A percentile compares a stretch with the other conserved stretches of the same genome.
phyloP scores from a whole-genome alignment of 2,797 vertebrate genomes.

The Melanotaenia pygmaea region DNA sequence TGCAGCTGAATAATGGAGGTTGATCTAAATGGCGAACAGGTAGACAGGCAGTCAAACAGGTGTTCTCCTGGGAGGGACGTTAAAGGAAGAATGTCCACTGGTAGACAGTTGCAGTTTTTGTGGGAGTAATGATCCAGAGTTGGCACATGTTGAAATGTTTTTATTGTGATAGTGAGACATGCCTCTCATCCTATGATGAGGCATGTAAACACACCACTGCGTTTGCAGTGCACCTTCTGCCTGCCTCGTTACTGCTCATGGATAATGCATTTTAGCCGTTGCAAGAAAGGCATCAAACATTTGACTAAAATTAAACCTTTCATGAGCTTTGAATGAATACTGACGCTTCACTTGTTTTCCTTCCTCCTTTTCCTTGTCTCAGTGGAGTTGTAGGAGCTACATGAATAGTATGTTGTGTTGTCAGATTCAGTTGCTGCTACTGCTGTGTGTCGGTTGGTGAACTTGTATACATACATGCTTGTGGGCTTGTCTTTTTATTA shows the following conservation, averaged over 20 bases:
- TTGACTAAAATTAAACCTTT: constrained; percentile 30
- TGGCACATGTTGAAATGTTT: constrained; percentile 16
- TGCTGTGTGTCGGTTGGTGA: constrained; percentile 25
- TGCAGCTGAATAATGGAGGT: constrained; percentile 72
- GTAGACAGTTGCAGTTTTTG: constrained; percentile 23
- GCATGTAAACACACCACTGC: not conserved
- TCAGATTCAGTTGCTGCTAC: constrained; percentile 23
- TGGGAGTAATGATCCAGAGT: constrained; percentile 34
- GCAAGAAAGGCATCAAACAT: constrained; percentile 19
- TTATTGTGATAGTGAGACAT: constrained; percentile 22
- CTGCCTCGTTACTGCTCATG: constrained; percentile 30
- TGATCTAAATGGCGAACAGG: constrained; percentile 66
- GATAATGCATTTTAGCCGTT: constrained; percentile 48
- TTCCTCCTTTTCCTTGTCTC: constrained; percentile 24
- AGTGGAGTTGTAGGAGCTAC: constrained; percentile 36
- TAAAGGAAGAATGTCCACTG: constrained; percentile 44
- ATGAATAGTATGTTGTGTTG: constrained; percentile 24
- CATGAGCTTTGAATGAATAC: constrained; percentile 22
- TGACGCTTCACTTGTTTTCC: constrained; percentile 10
- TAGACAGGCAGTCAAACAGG: constrained; percentile 54
- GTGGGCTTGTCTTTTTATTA: constrained; percentile 64
- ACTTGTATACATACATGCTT: constrained; percentile 23
- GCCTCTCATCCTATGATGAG: constrained; percentile 6
- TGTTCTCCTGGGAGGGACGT: constrained; percentile 55
- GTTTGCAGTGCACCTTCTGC: not conserved